Evolutionary conservation across 2,113 vertebrate genomes (phyloP), one percentile per base, ranked within the genome.

Genomic region (Cyanoderma ruficeps): DNA sequence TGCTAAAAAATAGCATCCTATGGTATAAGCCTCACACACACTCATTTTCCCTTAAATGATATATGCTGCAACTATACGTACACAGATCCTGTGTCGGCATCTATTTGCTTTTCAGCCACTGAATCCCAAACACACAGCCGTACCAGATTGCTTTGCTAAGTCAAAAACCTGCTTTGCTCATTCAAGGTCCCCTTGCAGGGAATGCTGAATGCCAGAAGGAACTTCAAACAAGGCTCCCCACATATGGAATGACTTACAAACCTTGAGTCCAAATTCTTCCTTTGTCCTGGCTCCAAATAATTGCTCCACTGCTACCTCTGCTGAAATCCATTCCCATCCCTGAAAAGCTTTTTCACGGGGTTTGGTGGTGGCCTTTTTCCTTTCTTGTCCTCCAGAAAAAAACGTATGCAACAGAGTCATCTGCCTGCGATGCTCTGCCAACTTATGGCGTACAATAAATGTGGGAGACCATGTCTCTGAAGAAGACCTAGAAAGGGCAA

Each of bases 371-470:
- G 10, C 8, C 25, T 61, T 75, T 53, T 82, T 9, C 28, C 10
- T 37, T 47, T n/a, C 22, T 25, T 13, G 10, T 33, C 53, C 33
- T 57, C n/a, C 46, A 74, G 69, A 76, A 47, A 53, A 53, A 56
- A 82, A 61, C 3, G 2, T 31, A 41, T 10, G 8, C 13, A 23
- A 67, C 33, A 35, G 37, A 37, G 35, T 41, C 39, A 24, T 4
- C 25, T 18, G 5, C 12, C 41, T 23, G 24, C 31, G 25, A 76
- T 18, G 25, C 11, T 47, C 39, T 0, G 2, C 39, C 41, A 69
- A 31, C 14, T 13, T 7, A 2, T 0, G 5, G 33, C 0, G 0
- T 4, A n/a, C n/a, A n/a, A 6, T 8, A n/a, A n/a, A n/a, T n/a
- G n/a, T n/a, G n/a, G n/a, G n/a, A n/a, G n/a, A n/a, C n/a, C n/a